Evolutionary conservation across 2,888 invertebrate genomes (phyloP).

Genomic region (Perizoma flavofasciatum): DNA sequence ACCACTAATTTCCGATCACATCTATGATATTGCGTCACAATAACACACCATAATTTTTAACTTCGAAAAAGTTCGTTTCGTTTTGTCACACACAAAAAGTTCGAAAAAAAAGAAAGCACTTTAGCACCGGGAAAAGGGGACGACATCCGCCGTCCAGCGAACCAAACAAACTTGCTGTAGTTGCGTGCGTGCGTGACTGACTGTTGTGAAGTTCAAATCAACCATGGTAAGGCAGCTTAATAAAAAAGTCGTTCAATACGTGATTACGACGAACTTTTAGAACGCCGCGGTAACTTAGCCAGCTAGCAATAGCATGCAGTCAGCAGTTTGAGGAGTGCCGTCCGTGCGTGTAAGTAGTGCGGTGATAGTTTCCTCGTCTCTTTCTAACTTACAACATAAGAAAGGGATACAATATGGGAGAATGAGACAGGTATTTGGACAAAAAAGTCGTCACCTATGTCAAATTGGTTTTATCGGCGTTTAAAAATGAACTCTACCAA

Average conservation of each 20-base stretch:
- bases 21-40: conserved; percentile 45
- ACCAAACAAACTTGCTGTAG: conserved; percentile 66
- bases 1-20: conserved; percentile 56
- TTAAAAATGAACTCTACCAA: conserved; percentile 38
- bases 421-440: conserved; percentile 47
- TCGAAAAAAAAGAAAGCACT: conserved; percentile 58
- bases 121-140: conserved; percentile 51
- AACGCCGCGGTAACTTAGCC: conserved; percentile 48
- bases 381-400: conserved; percentile 39
- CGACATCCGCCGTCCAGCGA: conserved; percentile 68
- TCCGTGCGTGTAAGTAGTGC: conserved; percentile 52
- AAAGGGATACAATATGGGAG: conserved; percentile 38
- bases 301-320: conserved; percentile 18
- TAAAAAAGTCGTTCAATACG: conserved; percentile 45
- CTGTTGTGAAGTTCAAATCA: conserved; percentile 15
- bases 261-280: conserved; percentile 23
- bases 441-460: conserved; percentile 54
- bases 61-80: conserved; percentile 59
- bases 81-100: conserved; percentile 61
- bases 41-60: conserved; percentile 58
- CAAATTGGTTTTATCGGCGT: conserved; percentile 19
- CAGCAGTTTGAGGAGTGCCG: conserved; percentile 55
- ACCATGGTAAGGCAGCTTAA: conserved; percentile 50
- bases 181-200: conserved; percentile 42
- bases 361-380: conserved; percentile 37